Conservation (phyloP, 2,797 vertebrate genomes). For the Phataginus tricuspis region DNA sequence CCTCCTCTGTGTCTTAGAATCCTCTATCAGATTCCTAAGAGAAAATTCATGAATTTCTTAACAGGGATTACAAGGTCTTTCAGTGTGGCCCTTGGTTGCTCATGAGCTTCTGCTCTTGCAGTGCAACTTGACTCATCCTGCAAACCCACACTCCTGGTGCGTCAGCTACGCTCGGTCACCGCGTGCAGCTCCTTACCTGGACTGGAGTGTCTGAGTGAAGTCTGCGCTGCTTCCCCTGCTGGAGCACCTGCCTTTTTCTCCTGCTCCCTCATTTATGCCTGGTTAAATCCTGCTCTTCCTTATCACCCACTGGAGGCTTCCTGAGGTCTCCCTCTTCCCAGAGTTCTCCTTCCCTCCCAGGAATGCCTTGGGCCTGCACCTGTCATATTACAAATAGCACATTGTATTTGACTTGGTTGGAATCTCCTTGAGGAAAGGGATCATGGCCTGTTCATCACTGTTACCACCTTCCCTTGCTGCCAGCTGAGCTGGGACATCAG, state of each 20-base stretch:
- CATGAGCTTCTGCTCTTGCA: not conserved
- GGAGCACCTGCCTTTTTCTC: not conserved
- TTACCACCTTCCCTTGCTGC: not conserved
- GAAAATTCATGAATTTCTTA: not conserved
- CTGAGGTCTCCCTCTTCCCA: not conserved
- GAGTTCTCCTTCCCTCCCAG: not conserved
- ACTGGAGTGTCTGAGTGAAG: accelerated
- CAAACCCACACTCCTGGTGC: not conserved
- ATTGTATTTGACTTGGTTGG: not conserved
- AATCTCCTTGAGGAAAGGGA: not conserved
- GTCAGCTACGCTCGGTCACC: accelerated
- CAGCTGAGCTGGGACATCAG: not conserved
- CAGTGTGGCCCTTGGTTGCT: not conserved
- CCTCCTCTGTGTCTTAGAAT: not conserved
- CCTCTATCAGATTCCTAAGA: not conserved
- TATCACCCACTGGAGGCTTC: not conserved
- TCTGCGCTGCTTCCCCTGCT: not conserved
- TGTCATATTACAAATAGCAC: not conserved
- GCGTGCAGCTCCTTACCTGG: not conserved
- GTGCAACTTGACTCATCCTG: not conserved
- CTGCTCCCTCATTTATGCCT: not conserved
- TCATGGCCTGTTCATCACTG: not conserved
- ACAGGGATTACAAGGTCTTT: not conserved
- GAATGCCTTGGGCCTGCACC: not conserved
- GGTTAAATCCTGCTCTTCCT: not conserved